Base-by-base conservation (phyloP, 2,797 vertebrate genomes). In the Orestias chungarensis region DNA sequence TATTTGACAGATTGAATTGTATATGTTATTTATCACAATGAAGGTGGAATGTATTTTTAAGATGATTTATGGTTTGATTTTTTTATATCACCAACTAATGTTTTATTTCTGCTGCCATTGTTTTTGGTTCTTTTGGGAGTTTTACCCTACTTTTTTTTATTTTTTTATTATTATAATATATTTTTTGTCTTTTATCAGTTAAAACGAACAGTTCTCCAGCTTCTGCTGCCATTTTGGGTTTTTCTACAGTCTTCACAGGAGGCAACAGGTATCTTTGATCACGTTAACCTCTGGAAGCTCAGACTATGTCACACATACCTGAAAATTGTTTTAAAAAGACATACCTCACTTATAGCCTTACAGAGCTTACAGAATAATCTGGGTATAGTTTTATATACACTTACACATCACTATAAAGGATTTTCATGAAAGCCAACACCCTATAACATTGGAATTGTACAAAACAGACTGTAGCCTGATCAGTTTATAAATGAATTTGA, bases 161-260 rank as follows among this genome's bases (percentile, higher is more conserved):
- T 80, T 82, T 80, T n/a, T 4, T 78, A 81, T 74, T 66, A 47
- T 81, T 35, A 66, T 70, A 40, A 57, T n/a, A n/a, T n/a, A 61
- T 35, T n/a, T 64, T 77, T 23, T 44, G 64, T 80, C 3, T 70
- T 78, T 79, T 72, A 64, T 80, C 71, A 70, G 83, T 40, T n/a
- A 80, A 42, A 61, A 78, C 72, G 66, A 61, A 76, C 72, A 71
- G 73, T 70, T 80, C 76, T 82, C 81, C 78, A 87, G 81, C 84
- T 81, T 72, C 57, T 73, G 82, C 86, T 87, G 86, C 86, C 90
- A 78, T 84, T 78, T 85, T 83, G 70, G 66, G 81, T 88, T 86
- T 59, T 67, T 88, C 78, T 62, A 42, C 72, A 74, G 79, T 85
- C 84, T 85, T 88, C 84, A 82, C 64, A 83, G 72, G 42, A 80